Conservation (phyloP, 1,140 invertebrate species). For the Sitobion miscanthi region DNA sequence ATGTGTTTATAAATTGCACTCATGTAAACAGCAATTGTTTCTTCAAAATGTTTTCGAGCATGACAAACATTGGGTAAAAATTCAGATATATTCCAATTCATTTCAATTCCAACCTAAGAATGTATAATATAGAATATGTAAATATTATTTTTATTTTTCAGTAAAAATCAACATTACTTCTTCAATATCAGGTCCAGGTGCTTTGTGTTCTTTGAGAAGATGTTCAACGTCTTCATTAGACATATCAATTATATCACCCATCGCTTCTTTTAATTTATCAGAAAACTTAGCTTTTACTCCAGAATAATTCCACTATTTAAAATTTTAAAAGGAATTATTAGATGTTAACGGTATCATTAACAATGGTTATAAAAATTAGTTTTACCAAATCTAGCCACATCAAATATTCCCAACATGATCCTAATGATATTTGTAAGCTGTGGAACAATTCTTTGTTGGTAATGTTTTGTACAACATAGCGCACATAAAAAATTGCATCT, state of each 20-base stretch:
- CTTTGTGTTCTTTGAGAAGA: conserved; percentile 29
- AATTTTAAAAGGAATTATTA: not conserved
- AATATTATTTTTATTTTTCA: not conserved
- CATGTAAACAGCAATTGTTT: conserved; percentile 81
- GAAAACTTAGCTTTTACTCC: conserved; percentile 67
- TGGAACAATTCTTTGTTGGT: conserved; percentile 93
- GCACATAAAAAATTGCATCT: conserved; percentile 88
- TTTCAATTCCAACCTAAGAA: conserved; percentile 75
- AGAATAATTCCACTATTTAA: conserved; percentile 65
- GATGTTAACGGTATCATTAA: not conserved
- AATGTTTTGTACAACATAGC: conserved; percentile 90
- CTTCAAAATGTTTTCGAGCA: conserved; percentile 75
- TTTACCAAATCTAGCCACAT: conserved; percentile 84
- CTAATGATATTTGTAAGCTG: conserved; percentile 84
- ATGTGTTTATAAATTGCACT: conserved; percentile 72
- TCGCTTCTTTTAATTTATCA: conserved; percentile 43
- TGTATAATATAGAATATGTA: conserved; percentile 58
- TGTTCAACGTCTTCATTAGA: conserved; percentile 51
- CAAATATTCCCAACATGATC: conserved; percentile 90
- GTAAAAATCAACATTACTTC: conserved; percentile 2
- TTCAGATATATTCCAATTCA: conserved; percentile 90
- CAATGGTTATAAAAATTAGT: not conserved
- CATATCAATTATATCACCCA: conserved; percentile 53
- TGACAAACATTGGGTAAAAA: conserved; percentile 77
- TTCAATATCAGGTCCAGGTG: conserved; percentile 18